Base-by-base conservation (phyloP, 2,888 invertebrate genomes). In the Brachyopa scutellaris region DNA sequence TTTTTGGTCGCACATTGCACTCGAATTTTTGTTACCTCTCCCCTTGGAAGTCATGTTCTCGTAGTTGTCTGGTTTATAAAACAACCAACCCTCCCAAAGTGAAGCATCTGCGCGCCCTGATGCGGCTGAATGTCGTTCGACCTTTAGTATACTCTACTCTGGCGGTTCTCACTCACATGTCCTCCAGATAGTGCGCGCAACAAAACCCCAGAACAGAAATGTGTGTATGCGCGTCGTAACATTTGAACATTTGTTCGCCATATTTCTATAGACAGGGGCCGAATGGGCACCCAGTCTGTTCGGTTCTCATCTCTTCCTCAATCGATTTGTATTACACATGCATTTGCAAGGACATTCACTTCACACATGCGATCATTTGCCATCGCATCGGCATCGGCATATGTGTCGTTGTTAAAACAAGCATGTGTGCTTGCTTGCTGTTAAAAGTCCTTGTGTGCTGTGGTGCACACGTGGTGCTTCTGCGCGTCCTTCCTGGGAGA, bases 281-380 rank as follows among this genome's bases (percentile, higher is more conserved):
- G 70, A 72, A 66, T 51, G 62, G 74, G 74, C 67, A 74, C 79
- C 66, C 64, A 59, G 29, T 13, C 31, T 42, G 67, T 80, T 80
- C 55, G 26, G 26, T n/a, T n/a, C n/a, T n/a, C n/a, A n/a, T n/a
- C 45, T 61, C 69, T 80, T 80, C 69, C 69, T 80, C 45, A 59
- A n/a, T 72, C 69, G 64, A 40, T 38, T 45, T 67, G 45, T 74
- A 26, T 13, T 49, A 42, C 49, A 36, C 19, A n/a, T n/a, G 51
- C 49, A 53, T 53, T n/a, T 47, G 61, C 82, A 82, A 82, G 82
- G 82, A 82, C 82, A 82, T 77, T 82, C 61, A 70, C 66, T 77
- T 77, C 77, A 82, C 82, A 82, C 82, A 82, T 82, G 82, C 82
- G 82, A 82, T 77, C 70, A 66, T 72, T 70, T 77, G 77, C 45